A percentile compares a stretch with the other conserved stretches of the same genome.
Evolutionary conservation across 2,113 vertebrate genomes (phyloP).

Genomic region (Cavia porcellus): DNA sequence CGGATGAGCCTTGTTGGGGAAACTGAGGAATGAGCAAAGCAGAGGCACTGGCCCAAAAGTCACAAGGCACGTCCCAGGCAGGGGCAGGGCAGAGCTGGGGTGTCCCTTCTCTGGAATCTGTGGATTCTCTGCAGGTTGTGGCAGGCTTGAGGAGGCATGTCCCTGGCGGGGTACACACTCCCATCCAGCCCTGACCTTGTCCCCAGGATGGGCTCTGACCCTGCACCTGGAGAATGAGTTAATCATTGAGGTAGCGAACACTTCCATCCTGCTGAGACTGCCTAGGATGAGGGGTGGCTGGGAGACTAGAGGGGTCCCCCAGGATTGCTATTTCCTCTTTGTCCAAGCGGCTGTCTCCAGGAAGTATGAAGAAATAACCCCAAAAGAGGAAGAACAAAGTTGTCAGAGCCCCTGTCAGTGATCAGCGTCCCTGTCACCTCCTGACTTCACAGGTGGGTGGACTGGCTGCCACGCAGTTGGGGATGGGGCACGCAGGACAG

Average conservation of each 20-base stretch:
- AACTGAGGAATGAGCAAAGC: not conserved
- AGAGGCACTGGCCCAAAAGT: not conserved
- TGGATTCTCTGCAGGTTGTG: not conserved
- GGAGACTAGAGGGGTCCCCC: not conserved
- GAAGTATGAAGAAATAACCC: conserved; percentile 73
- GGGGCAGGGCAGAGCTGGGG: not conserved
- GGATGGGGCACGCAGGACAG: fast-evolving
- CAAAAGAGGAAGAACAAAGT: conserved; percentile 67
- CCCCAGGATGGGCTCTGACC: not conserved
- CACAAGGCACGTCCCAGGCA: not conserved
- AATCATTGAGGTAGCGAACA: not conserved
- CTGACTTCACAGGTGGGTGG: not conserved
- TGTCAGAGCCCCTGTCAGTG: not conserved
- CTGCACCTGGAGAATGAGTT: not conserved
- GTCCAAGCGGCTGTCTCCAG: conserved; percentile 47
- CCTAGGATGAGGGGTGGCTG: not conserved
- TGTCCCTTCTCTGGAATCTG: not conserved
- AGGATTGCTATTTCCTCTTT: conserved; percentile 52
- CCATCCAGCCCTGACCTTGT: not conserved
- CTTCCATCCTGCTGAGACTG: not conserved
- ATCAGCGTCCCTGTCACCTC: not conserved
- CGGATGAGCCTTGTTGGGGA: not conserved
- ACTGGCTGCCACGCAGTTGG: not conserved
- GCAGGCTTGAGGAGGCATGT: not conserved
- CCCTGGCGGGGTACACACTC: not conserved